phyloP scores from a whole-genome alignment of 2,113 vertebrate genomes.

The Centropus unirufus region DNA sequence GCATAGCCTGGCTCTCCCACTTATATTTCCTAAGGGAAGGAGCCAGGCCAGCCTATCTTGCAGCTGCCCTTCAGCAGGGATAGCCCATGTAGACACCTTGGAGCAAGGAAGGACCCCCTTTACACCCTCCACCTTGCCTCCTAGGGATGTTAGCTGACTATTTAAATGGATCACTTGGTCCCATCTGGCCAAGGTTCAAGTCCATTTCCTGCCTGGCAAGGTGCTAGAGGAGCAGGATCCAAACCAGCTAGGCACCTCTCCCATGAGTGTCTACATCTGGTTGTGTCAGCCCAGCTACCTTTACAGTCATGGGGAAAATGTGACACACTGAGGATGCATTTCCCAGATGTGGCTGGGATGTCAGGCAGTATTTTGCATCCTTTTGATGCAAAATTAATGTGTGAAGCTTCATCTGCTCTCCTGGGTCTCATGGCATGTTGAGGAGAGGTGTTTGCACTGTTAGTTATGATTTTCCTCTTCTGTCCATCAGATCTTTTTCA shows the following conservation, averaged over 20 bases:
- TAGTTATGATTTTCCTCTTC: neutral
- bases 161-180: neutral
- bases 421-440: neutral
- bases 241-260: neutral
- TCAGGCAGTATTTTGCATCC: neutral
- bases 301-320: neutral
- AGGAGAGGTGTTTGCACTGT: neutral
- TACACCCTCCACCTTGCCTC: neutral
- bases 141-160: neutral
- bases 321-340: neutral
- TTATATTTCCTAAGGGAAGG: neutral
- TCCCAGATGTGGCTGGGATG: neutral
- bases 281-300: neutral
- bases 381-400: neutral
- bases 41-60: neutral
- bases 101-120: neutral
- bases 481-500: neutral
- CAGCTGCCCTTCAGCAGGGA: neutral
- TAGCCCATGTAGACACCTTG: neutral
- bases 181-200: neutral
- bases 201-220: neutral
- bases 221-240: neutral
- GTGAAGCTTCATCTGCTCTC: neutral
- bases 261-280: neutral
- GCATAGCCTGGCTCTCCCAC: fast-evolving